A percentile compares a stretch with the other conserved stretches of the same genome.
phyloP scores from a whole-genome alignment of 2,797 vertebrate genomes.

The Notoglanidium macrostoma region DNA sequence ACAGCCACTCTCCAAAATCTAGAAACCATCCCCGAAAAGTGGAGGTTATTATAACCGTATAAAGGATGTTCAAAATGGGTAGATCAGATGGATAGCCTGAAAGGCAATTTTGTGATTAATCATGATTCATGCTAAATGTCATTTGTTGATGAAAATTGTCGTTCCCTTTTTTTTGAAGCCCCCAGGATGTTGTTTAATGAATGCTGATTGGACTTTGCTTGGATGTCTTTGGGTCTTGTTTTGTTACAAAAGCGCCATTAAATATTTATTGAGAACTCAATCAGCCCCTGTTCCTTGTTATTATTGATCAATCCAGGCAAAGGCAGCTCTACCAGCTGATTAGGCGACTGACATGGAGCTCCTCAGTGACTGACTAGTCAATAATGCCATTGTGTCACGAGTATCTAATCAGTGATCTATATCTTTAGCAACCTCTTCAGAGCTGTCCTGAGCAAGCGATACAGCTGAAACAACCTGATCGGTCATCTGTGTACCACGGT shows the following conservation, averaged over 20 bases:
- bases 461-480: conserved; percentile 28
- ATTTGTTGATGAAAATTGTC: not conserved
- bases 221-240: not conserved
- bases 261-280: conserved; percentile 49
- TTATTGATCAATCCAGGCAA: conserved; percentile 49
- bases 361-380: conserved; percentile 37
- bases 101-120: not conserved
- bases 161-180: not conserved
- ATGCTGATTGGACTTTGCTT: not conserved
- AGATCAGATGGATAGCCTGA: not conserved
- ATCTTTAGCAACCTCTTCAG: conserved; percentile 35
- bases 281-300: conserved; percentile 33
- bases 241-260: conserved; percentile 22
- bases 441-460: conserved; percentile 32
- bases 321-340: conserved; percentile 42
- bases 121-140: not conserved
- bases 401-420: conserved; percentile 38
- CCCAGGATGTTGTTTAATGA: conserved; percentile 9
- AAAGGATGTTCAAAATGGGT: not conserved
- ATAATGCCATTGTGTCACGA: conserved; percentile 34
- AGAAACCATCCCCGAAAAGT: not conserved
- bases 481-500: conserved; percentile 11
- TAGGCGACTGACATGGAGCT: conserved; percentile 28
- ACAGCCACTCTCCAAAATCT: not conserved
- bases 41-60: not conserved